A percentile compares a stretch with the other conserved stretches of the same genome.
Conservation (phyloP, 2,888 invertebrate species). For the Alcis repandata region DNA sequence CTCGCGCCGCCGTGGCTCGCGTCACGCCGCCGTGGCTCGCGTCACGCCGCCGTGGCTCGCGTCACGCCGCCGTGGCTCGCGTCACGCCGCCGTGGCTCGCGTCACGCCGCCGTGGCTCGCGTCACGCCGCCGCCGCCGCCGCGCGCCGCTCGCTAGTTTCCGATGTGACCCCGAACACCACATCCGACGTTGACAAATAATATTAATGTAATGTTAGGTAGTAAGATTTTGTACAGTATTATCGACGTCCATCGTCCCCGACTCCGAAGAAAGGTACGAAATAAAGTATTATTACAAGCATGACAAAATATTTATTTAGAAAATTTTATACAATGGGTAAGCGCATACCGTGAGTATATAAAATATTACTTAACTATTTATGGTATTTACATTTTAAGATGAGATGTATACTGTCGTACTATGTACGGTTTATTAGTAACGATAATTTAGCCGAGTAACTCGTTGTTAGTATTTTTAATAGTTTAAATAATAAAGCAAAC, state of each 20-base stretch:
- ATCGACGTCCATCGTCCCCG: conserved; percentile 50
- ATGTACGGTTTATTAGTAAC: conserved; percentile 46
- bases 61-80: no score
- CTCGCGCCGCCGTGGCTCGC: conserved; percentile 9
- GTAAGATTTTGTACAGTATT: conserved; percentile 69
- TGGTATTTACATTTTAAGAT: conserved; percentile 46
- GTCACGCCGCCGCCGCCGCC: neutral
- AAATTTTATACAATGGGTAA: conserved; percentile 51
- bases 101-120: no score
- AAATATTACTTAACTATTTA: conserved; percentile 37
- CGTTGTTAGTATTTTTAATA: neutral
- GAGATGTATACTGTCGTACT: conserved; percentile 49
- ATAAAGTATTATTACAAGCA: conserved; percentile 57
- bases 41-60: no score
- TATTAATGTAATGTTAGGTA: conserved; percentile 14
- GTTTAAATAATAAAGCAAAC: neutral
- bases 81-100: no score
- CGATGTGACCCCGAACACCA: neutral
- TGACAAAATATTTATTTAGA: conserved; percentile 62
- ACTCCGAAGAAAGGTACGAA: conserved; percentile 39
- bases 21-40: no score
- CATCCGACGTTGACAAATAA: conserved; percentile 28
- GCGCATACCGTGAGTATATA: neutral
- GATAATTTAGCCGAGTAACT: neutral
- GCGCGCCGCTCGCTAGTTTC: neutral